These are phyloP conservation scores for Piliocolobus tephrosceles DNA, from an alignment of 2,113 vertebrate genomes.

Conservation along the genomic window DNA sequence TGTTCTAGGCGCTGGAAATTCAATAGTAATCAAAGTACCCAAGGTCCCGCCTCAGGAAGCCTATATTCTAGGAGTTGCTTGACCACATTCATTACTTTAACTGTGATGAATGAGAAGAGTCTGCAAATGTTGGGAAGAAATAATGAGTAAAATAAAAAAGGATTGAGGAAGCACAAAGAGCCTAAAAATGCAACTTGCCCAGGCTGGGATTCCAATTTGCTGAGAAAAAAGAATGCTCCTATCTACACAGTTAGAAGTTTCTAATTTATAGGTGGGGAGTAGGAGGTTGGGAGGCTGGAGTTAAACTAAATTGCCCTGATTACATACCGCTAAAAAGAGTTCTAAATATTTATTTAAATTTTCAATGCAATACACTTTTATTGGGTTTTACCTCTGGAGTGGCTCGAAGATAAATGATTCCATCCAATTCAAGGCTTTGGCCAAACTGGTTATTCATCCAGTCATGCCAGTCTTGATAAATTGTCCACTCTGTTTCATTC, in stretches of 20 bases:
- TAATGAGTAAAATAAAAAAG: neutral
- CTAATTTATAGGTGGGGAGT: neutral
- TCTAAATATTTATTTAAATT: constrained; percentile 30
- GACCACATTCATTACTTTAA: constrained; percentile 1
- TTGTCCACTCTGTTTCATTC: constrained; percentile 94
- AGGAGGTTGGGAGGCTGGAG: too few species aligned
- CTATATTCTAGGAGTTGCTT: neutral
- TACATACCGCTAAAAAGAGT: neutral
- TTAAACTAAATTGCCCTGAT: constrained; percentile 4
- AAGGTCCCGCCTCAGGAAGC: neutral
- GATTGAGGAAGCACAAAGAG: neutral
- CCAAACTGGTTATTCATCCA: constrained; percentile 95
- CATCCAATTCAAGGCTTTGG: constrained; percentile 90
- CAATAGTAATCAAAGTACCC: constrained; percentile 19
- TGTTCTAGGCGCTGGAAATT: neutral
- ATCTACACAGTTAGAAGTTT: neutral
- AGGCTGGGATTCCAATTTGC: neutral
- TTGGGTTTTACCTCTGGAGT: constrained; percentile 89
- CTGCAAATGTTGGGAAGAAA: constrained; percentile 22
- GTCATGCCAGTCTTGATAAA: constrained; percentile 97
- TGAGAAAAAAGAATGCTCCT: neutral
- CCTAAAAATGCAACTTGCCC: neutral
- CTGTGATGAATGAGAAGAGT: neutral
- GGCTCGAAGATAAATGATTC: constrained; percentile 96
- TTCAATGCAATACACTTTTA: neutral